These are phyloP conservation scores for Petrosia ficiformis DNA, from an alignment of 37 sponge, comb jelly and placozoan genomes.

Conservation along the genomic window DNA sequence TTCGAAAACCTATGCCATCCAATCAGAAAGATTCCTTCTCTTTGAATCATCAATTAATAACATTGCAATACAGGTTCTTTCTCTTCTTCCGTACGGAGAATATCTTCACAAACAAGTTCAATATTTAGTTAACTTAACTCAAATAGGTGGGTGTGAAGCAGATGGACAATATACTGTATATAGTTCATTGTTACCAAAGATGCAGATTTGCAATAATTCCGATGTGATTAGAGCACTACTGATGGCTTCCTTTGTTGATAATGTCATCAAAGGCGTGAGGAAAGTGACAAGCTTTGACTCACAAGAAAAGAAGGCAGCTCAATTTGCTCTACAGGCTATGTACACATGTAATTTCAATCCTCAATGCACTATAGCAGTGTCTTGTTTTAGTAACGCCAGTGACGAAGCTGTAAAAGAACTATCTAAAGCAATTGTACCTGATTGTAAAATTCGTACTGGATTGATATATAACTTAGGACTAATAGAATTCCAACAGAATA, in stretches of 20 bases:
- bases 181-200: background rate
- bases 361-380: conserved; percentile 3
- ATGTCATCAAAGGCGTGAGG: conserved; percentile 32
- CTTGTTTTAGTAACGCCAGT: background rate
- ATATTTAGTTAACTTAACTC: conserved; percentile 9
- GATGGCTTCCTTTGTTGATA: conserved; percentile 41
- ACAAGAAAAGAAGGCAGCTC: conserved; percentile 10
- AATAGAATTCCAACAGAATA: background rate
- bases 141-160: background rate
- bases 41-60: conserved; percentile 43
- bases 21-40: conserved; percentile 16
- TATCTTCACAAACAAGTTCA: conserved; percentile 10
- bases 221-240: conserved; percentile 35
- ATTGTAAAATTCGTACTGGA: background rate
- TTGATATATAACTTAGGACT: background rate
- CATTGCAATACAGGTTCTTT: conserved; percentile 12
- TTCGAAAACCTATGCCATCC: conserved; percentile 15
- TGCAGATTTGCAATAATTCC: conserved; percentile 21
- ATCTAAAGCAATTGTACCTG: background rate
- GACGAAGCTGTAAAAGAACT: conserved; percentile 2
- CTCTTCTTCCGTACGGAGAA: conserved; percentile 22
- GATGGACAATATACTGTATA: background rate
- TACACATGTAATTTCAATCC: conserved; percentile 5
- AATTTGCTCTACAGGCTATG: background rate
- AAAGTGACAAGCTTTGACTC: background rate